Evolutionary conservation across 1,140 invertebrate genomes (phyloP), one percentile per base, ranked within the genome.

Genomic region (Drosophila orena): DNA sequence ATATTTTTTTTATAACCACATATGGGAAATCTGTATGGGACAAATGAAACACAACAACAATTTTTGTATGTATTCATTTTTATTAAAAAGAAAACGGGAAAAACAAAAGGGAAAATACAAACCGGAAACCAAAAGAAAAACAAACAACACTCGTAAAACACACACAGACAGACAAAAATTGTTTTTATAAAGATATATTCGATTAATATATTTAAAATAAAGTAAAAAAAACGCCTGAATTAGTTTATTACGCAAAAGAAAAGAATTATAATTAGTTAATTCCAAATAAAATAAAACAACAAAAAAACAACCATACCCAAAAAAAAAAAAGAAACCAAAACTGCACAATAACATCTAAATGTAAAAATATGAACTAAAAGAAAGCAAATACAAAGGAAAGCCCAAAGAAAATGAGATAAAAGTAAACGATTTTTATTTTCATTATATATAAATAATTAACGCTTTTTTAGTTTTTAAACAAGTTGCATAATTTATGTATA

Each of bases 281-380:
- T 70, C 50, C 35, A 75, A 75, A 68, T 53, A 57, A 74, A 76
- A 60, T 44, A 62, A 17, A 69, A 44, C 42, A 55, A 20, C 40
- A 46, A 55, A 44, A 75, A 49, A 17, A 42, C n/a, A 52, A 58
- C 52, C 62, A 62, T 53, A 77, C 75, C 49, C 69, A 74, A 73
- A 58, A 55, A 58, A 58, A 59, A 61, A 17, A 43, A 43, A 49
- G 38, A 68, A 59, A 73, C 70, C 40, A 68, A 58, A 77, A 68
- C 81, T 90, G 90, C 90, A 91, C 90, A 91, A 91, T 91, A 91
- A 88, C 53, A 76, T 86, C 83, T 88, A 81, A 86, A 89, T 88
- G 81, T 89, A 90, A 80, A 77, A 79, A 77, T 81, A 81, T 86
- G 47, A 86, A 90, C 77, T 74, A 79, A 88, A 76, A 14, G 14